A percentile compares a stretch with the other conserved stretches of the same genome.
Evolutionary conservation across 2,888 invertebrate species (phyloP).

Genomic region (Ommatoiulus sabulosus): DNA sequence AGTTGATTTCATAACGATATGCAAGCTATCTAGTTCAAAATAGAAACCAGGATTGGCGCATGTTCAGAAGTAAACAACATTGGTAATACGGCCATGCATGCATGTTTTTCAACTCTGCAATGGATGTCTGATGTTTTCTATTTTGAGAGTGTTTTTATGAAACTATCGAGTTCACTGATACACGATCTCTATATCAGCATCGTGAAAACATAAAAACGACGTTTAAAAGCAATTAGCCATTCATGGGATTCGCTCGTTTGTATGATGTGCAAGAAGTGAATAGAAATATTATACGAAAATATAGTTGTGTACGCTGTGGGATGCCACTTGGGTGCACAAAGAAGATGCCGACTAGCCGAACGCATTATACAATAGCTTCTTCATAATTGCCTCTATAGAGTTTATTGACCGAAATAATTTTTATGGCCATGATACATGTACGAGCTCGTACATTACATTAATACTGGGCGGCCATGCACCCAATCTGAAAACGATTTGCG

Average conservation of each 20-base stretch:
- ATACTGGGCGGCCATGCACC: not conserved
- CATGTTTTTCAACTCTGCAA: no score
- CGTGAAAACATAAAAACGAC: not conserved
- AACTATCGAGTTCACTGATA: no score
- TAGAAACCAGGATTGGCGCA: no score
- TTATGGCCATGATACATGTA: not conserved
- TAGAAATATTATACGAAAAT: not conserved
- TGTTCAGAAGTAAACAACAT: no score
- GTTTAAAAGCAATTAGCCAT: not conserved
- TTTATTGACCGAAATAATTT: not conserved
- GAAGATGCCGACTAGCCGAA: not conserved
- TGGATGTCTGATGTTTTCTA: not conserved
- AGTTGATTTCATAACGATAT: no score
- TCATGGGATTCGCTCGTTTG: not conserved
- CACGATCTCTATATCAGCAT: not conserved
- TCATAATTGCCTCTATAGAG: not conserved
- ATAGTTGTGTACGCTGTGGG: not conserved
- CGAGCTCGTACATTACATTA: no score
- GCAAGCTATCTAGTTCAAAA: no score
- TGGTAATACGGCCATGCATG: no score
- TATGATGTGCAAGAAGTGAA: not conserved
- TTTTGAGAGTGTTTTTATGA: not conserved
- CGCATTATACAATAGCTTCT: not conserved
- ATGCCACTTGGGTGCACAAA: not conserved
- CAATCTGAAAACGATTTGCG: not conserved